Percentiles rank a stretch among this genome's conserved stretches.
These are phyloP conservation scores for Dynastes hyllus DNA, from an alignment of 2,888 invertebrate species.

Conservation along the genomic window DNA sequence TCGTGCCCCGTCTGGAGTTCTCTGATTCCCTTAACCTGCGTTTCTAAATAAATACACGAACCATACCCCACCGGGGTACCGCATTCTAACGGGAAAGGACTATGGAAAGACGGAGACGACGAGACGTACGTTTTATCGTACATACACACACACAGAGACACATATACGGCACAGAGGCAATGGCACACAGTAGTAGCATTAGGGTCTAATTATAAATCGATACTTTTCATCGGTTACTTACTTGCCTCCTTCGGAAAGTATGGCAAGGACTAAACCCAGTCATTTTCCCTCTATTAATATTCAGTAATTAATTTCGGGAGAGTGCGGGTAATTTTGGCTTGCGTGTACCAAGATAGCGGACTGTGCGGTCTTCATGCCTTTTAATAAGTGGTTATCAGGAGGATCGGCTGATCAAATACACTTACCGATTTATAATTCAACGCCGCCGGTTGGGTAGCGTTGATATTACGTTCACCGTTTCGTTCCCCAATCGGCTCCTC, in stretches of 20 bases:
- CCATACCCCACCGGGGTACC: constrained; percentile 27
- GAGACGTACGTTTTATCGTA: constrained; percentile 6
- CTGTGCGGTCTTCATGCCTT: constrained; percentile 68
- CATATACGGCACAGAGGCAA: background rate
- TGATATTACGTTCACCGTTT: constrained; percentile 25
- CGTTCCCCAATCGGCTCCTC: background rate
- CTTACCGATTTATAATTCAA: constrained; percentile 65
- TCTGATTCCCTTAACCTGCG: constrained; percentile 40
- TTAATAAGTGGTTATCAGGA: constrained; percentile 68
- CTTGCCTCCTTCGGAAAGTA: constrained; percentile 67
- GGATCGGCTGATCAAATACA: constrained; percentile 69
- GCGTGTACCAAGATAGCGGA: constrained; percentile 66
- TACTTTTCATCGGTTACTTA: constrained; percentile 69
- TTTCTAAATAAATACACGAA: constrained; percentile 38
- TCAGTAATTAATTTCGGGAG: constrained; percentile 70
- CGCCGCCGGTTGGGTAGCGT: constrained; percentile 8
- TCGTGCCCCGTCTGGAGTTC: constrained; percentile 28
- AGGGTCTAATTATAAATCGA: constrained; percentile 68
- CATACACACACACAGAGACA: constrained; percentile 6
- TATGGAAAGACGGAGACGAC: constrained; percentile 12
- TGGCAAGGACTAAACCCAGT: constrained; percentile 66
- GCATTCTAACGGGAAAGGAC: constrained; percentile 38
- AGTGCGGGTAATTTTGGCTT: constrained; percentile 67
- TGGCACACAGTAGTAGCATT: constrained; percentile 37
- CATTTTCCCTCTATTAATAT: constrained; percentile 70